Percentiles rank a stretch among this genome's conserved stretches.
phyloP scores from a whole-genome alignment of 2,888 invertebrate genomes.

The Pyrocoelia pectoralis region DNA sequence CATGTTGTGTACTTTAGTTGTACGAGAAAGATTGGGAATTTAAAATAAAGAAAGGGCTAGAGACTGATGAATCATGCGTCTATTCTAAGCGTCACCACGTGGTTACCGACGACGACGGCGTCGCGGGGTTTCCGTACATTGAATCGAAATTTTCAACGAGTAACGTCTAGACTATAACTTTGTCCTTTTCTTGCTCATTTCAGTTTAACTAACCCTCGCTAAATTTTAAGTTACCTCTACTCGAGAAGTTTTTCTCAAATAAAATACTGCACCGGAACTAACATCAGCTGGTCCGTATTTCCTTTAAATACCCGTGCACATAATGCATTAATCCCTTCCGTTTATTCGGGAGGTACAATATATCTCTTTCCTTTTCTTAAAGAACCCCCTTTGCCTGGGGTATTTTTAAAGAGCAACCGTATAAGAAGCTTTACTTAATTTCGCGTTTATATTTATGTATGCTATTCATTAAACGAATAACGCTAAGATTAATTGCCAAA shows the following conservation, averaged over 20 bases:
- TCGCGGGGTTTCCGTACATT: constrained; percentile 35
- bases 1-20: constrained; percentile 13
- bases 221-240: not conserved
- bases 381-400: constrained; percentile 1
- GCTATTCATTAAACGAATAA: not conserved
- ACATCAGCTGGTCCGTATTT: constrained; percentile 31
- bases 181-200: constrained; percentile 3
- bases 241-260: not conserved
- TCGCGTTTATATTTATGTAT: constrained; percentile 1
- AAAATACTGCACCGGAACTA: constrained; percentile 20
- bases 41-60: constrained; percentile 14
- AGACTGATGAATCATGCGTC: constrained; percentile 45
- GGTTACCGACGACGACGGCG: constrained; percentile 38
- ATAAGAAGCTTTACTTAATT: not conserved
- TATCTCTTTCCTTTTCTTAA: constrained; percentile 4
- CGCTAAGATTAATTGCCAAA: not conserved
- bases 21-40: not conserved
- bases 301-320: constrained; percentile 26
- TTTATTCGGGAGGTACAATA: constrained; percentile 7
- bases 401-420: constrained; percentile 12
- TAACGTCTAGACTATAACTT: constrained; percentile 28
- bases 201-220: not conserved
- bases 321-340: constrained; percentile 23
- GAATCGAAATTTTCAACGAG: constrained; percentile 23
- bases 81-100: constrained; percentile 46